phyloP scores from a whole-genome alignment of 2,888 invertebrate genomes.

The Leucophora obtusa region DNA sequence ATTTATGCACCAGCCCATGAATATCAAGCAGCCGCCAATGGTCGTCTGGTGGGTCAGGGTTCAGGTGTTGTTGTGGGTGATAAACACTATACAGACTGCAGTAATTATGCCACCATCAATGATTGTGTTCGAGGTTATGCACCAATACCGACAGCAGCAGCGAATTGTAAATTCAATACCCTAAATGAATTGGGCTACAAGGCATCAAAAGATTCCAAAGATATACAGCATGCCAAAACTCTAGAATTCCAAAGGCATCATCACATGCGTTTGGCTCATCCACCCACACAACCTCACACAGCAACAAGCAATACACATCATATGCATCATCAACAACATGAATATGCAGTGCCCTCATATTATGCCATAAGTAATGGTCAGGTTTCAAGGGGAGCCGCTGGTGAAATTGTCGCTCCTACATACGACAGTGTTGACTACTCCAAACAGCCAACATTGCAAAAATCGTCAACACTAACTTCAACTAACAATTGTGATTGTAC shows the following conservation, averaged over 20 bases:
- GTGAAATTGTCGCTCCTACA: slow-evolving; percentile 66
- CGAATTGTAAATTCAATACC: slow-evolving; percentile 76
- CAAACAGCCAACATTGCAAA: slow-evolving; percentile 69
- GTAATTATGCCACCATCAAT: slow-evolving; percentile 78
- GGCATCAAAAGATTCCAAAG: slow-evolving; percentile 63
- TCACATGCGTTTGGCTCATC: slow-evolving; percentile 66
- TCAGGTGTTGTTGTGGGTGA: slow-evolving; percentile 66
- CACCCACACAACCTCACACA: background rate
- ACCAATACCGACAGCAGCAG: slow-evolving; percentile 74
- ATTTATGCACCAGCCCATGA: slow-evolving; percentile 84
- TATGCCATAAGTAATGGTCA: slow-evolving; percentile 68
- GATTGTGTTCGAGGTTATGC: slow-evolving; percentile 76
- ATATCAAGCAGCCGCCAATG: slow-evolving; percentile 68
- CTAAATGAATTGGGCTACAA: slow-evolving; percentile 73
- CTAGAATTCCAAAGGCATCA: slow-evolving; percentile 74
- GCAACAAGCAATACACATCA: slow-evolving; percentile 27
- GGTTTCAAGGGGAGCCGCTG: slow-evolving; percentile 61
- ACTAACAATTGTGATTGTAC: slow-evolving; percentile 70
- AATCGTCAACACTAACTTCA: slow-evolving; percentile 29
- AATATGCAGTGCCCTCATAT: slow-evolving; percentile 78
- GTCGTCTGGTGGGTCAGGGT: slow-evolving; percentile 66
- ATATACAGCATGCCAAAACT: slow-evolving; percentile 71
- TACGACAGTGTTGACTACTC: slow-evolving; percentile 74
- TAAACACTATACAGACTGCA: slow-evolving; percentile 75
- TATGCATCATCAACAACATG: slow-evolving; percentile 73